Base-by-base conservation (phyloP, 2,888 invertebrate species). In the Cataglyphis albicans region DNA sequence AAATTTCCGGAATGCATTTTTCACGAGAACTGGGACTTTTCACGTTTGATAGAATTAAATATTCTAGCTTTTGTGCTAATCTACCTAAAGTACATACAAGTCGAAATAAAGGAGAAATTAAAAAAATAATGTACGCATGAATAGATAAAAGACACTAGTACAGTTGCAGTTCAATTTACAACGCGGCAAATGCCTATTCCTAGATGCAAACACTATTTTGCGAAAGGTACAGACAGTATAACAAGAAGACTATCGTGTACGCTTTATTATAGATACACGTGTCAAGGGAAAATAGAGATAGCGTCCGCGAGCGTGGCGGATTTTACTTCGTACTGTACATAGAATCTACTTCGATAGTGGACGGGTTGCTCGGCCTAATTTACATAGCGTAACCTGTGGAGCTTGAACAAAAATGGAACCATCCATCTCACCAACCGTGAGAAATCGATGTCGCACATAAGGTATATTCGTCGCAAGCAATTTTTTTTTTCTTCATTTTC, bases 381-480 rank as follows among this genome's bases (percentile, higher is more conserved):
- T 84, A 73, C 83, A 83, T 89, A 80, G 80, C 84, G 63, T 80
- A 84, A 88, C 87, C 88, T 88, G 87, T 86, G 73, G 84, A 88
- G 68, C 44, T 57, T 32, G 73, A 74, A 73, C 55, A 48, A n/a
- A 68, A 82, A 78, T 76, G 72, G 44, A 15, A 44, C 57, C 59
- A 59, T 25, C 25, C 25, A 25, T 25, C 25, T 25, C 25, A 25
- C 1, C 25, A 25, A 25, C 25, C 9, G 10, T 21, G 57, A 70
- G 32, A 32, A 70, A 78, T 70, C 44, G 70, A 57, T 59, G 44
- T 80, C 72, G 57, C 57, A 18, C 21, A 32, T 61, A 78, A 78
- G 35, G 72, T 32, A 70, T 59, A 70, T 25, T 12, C 44, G 7
- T 44, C 21, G 12, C 44, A 21, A 70, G 32, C 41, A 25, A n/a